Base-by-base conservation (phyloP, 2,888 invertebrate genomes). In the Stenoptilia bipunctidactyla region DNA sequence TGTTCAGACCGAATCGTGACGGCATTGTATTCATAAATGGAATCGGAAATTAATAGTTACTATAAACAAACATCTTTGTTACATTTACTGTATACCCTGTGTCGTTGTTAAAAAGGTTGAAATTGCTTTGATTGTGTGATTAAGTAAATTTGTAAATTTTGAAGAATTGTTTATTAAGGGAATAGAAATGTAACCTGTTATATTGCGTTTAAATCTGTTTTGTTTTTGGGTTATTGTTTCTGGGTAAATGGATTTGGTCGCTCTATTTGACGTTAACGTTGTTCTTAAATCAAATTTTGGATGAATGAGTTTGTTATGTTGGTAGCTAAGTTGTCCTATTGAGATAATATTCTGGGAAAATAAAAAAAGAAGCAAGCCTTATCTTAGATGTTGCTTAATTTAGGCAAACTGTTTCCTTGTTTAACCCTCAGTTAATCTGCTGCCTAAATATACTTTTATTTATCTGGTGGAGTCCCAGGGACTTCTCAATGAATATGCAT, bases 31-130 rank as follows among this genome's bases (percentile, higher is more conserved):
- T 47, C 42, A 60, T 67, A 72, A 30, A 75, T 73, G 66, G 66
- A 70, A 69, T 20, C 70, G 76, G 75, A 77, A 77, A 79, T 77
- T 69, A 70, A 68, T 74, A 72, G 73, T 74, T 66, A 61, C 61
- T 52, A 53, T 53, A 48, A 52, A 56, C 56, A 61, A 55, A 52
- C 45, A 38, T 48, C 12, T 14, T 34, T 36, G 8, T 25, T 13
- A 20, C 14, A 12, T 8, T 27, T 13, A 13, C 12, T 8, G 12
- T 30, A 12, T 2, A 40, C 27, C 33, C 39, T 44, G 38, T 42
- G 42, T 20, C 41, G 38, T 33, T 27, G 20, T 12, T 38, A 13
- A 51, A 57, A 66, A 49, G 50, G 53, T 37, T 36, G 39, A 50
- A 46, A 52, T 54, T 59, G 12, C 40, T 8, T 39, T 46, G 38